Evolutionary conservation across 2,888 invertebrate species (phyloP).

Genomic region (Aelia acuminata): DNA sequence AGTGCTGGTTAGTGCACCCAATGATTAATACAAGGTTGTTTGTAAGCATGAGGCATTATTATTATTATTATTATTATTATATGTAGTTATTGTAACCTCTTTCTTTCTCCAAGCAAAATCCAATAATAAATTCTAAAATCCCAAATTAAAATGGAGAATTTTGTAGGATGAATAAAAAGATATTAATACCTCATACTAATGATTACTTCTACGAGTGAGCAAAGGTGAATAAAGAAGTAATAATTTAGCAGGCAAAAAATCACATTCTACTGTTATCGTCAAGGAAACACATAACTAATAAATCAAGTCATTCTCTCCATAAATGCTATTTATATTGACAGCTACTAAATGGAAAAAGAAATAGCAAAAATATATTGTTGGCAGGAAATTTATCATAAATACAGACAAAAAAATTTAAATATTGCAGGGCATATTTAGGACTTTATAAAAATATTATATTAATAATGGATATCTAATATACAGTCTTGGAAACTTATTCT

Average conservation of each 20-base stretch:
- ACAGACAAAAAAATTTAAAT: neutral
- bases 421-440: neutral
- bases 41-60: slow-evolving; percentile 4
- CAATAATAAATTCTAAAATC: neutral
- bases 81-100: neutral
- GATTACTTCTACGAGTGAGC: neutral
- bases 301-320: neutral
- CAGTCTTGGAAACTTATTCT: no score
- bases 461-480: neutral
- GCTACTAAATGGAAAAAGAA: neutral
- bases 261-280: neutral
- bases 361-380: neutral
- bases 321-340: neutral
- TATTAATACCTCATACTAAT: neutral
- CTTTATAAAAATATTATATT: neutral
- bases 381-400: neutral
- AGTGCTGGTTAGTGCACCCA: neutral
- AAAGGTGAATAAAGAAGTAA: neutral
- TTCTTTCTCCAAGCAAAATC: neutral
- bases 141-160: neutral
- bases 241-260: neutral
- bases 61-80: neutral
- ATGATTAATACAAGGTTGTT: neutral
- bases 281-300: neutral
- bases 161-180: neutral